phyloP scores from a whole-genome alignment of 2,113 vertebrate species.

The Pedetes capensis region DNA sequence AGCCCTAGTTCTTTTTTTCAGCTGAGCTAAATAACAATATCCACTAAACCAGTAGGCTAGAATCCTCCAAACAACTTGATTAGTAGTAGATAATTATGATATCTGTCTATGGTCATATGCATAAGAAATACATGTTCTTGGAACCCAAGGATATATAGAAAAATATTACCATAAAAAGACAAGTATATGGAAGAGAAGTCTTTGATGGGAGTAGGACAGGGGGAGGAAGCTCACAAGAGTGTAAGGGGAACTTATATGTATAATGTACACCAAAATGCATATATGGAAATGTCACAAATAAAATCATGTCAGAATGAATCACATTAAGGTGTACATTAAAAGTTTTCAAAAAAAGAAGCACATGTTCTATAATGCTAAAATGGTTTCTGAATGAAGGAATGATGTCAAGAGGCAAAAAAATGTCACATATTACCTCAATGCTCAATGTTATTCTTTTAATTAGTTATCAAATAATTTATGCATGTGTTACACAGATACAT shows the following conservation, averaged over 20 bases:
- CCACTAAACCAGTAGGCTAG: background rate
- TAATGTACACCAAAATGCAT: no score
- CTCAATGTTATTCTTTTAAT: background rate
- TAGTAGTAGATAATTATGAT: background rate
- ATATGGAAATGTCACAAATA: no score
- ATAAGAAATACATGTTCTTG: background rate
- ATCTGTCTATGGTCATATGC: background rate
- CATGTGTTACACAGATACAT: background rate
- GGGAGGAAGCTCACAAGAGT: no score
- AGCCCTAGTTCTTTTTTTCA: background rate
- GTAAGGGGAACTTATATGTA: no score
- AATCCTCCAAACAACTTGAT: background rate
- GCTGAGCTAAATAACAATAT: background rate
- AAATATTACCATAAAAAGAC: no score
- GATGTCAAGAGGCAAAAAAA: background rate
- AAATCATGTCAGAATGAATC: no score
- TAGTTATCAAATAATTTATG: background rate
- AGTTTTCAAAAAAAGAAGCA: no score
- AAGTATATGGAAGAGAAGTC: no score
- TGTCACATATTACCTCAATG: background rate
- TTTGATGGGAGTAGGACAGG: no score
- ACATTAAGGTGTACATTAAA: no score
- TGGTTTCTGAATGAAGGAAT: background rate
- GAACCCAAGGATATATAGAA: no score
- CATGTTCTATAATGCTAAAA: background rate